Conservation (phyloP, 2,113 vertebrate genomes). For the Burhinus oedicnemus region DNA sequence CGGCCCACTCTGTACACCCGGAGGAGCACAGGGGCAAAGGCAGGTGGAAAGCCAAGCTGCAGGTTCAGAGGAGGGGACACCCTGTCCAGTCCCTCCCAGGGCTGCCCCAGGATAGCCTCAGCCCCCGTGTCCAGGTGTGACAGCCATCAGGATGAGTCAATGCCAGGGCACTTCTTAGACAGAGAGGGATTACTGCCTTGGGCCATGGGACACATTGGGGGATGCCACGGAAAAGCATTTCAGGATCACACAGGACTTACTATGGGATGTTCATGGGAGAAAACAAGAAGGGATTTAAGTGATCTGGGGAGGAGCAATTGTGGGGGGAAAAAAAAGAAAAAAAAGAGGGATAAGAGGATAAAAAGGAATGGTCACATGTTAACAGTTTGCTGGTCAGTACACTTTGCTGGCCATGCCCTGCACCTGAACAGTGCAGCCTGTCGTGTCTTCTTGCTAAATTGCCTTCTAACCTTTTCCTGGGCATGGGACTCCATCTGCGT, state of each 20-base stretch:
- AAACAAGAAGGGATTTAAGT: background rate
- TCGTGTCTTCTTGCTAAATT: background rate
- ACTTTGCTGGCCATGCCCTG: background rate
- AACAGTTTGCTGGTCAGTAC: rapidly evolving
- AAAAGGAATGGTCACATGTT: background rate
- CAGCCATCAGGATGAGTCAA: background rate
- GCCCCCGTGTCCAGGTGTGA: rapidly evolving
- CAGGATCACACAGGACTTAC: background rate
- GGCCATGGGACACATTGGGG: background rate
- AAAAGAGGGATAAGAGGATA: background rate
- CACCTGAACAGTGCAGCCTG: background rate
- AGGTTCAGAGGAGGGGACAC: background rate
- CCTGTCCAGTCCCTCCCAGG: background rate
- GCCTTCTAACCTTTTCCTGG: background rate
- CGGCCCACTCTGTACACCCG: background rate
- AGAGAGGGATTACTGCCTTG: background rate
- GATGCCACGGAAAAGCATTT: background rate
- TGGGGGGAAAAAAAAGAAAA: background rate
- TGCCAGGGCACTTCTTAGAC: background rate
- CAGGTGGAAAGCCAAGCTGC: background rate
- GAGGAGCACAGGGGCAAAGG: background rate
- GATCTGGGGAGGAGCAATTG: background rate
- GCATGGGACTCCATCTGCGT: background rate
- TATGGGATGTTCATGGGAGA: background rate
- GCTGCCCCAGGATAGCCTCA: background rate